Percentiles rank a stretch among this genome's conserved stretches.
These are phyloP conservation scores for Pantherophis vulpinus DNA, from an alignment of 2,797 vertebrate species.

Conservation along the genomic window DNA sequence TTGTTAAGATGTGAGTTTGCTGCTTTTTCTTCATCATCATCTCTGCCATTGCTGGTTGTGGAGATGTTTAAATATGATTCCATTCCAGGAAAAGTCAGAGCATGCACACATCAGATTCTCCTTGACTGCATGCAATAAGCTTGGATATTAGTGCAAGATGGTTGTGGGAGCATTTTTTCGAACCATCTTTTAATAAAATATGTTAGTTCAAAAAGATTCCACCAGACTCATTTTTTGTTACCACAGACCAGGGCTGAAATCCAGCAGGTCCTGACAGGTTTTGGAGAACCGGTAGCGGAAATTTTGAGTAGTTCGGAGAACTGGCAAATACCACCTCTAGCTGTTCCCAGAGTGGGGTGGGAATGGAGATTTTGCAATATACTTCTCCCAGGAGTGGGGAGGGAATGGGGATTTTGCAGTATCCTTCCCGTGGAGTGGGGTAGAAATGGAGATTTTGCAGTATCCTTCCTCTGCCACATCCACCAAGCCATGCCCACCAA, in stretches of 20 bases:
- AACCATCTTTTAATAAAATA: neutral
- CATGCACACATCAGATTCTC: neutral
- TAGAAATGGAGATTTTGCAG: no score
- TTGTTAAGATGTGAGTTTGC: neutral
- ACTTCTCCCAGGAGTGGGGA: no score
- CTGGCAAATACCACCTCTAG: no score
- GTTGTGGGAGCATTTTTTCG: neutral
- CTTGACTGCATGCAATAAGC: neutral
- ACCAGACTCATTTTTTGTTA: neutral
- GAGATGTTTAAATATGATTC: neutral
- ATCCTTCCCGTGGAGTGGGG: no score
- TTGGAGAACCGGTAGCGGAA: no score
- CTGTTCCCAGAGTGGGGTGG: no score
- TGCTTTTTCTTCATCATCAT: neutral
- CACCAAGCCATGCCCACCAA: no score
- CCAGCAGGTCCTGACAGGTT: no score
- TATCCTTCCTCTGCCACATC: no score
- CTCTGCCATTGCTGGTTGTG: neutral
- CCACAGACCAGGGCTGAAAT: neutral
- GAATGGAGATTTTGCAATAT: no score
- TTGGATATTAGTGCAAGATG: neutral
- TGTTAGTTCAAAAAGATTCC: neutral
- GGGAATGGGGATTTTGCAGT: no score
- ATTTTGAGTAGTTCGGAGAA: no score
- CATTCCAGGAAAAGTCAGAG: neutral